These are phyloP conservation scores for Apis dorsata DNA, from an alignment of 1,140 invertebrate species.

Conservation along the genomic window DNA sequence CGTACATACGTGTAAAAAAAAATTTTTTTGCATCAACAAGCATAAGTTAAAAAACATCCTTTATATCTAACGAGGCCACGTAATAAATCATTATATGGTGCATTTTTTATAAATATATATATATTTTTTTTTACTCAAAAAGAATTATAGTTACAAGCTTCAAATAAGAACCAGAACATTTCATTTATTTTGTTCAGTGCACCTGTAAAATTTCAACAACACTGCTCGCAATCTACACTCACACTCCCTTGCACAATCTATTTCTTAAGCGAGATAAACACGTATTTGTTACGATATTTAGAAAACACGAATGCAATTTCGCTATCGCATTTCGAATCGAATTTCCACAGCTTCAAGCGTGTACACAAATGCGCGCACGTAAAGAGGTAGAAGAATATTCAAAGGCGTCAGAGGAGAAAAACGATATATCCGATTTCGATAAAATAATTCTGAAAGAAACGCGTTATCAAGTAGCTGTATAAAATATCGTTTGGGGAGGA, in stretches of 20 bases:
- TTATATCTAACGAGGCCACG: too few relatives aligned
- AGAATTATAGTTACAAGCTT: too few relatives aligned
- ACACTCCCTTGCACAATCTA: neutral
- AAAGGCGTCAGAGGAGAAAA: neutral
- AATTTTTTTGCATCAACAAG: too few relatives aligned
- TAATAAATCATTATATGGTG: too few relatives aligned
- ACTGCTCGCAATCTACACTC: neutral
- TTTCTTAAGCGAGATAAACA: neutral
- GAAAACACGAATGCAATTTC: neutral
- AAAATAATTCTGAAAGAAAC: neutral
- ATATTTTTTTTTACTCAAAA: too few relatives aligned
- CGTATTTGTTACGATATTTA: too few relatives aligned
- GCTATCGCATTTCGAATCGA: neutral
- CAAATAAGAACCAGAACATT: too few relatives aligned
- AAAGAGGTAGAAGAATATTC: neutral
- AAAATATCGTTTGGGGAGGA: neutral
- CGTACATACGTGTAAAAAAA: too few relatives aligned
- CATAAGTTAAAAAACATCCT: too few relatives aligned
- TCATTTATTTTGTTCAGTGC: neutral
- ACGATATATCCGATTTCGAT: neutral
- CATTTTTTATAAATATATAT: too few relatives aligned
- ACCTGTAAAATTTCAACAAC: neutral
- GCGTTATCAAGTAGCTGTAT: neutral
- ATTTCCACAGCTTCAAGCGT: neutral
- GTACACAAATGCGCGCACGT: too few relatives aligned